These are phyloP conservation scores for Drosophila trichaetosa DNA, from an alignment of 2,888 invertebrate species.

Conservation along the genomic window DNA sequence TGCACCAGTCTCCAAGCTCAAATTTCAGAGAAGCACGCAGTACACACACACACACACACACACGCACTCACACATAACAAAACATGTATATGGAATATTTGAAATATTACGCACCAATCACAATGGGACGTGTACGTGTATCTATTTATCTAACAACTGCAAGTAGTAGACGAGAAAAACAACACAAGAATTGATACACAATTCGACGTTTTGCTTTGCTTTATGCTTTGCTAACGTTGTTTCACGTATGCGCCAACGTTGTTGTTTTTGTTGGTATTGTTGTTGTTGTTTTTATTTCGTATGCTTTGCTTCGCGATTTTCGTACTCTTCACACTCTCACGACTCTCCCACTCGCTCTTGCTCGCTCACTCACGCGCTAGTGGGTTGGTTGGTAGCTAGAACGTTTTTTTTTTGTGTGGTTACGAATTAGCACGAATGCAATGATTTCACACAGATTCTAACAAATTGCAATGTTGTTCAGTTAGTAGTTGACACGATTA, in stretches of 20 bases:
- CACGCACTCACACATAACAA: conserved; percentile 1
- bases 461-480: conserved; percentile 71
- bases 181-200: conserved; percentile 64
- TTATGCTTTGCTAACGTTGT: conserved; percentile 60
- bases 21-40: conserved; percentile 43
- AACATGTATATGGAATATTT: not conserved
- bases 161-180: conserved; percentile 43
- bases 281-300: conserved; percentile 70
- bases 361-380: conserved; percentile 70
- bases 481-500: conserved; percentile 67
- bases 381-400: conserved; percentile 53
- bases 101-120: conserved; percentile 57
- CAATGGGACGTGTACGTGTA: conserved; percentile 39
- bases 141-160: conserved; percentile 20
- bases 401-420: conserved; percentile 62
- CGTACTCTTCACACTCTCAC: conserved; percentile 57
- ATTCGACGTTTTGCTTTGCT: conserved; percentile 50
- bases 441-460: conserved; percentile 51
- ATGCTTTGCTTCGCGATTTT: conserved; percentile 68
- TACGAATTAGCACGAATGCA: conserved; percentile 64
- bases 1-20: conserved; percentile 44
- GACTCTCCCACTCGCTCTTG: conserved; percentile 35
- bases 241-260: conserved; percentile 49
- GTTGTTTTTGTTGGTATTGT: conserved; percentile 61
- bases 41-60: conserved; percentile 9